Base-by-base conservation (phyloP, 1,140 invertebrate genomes). In the Drosophila murphyi region DNA sequence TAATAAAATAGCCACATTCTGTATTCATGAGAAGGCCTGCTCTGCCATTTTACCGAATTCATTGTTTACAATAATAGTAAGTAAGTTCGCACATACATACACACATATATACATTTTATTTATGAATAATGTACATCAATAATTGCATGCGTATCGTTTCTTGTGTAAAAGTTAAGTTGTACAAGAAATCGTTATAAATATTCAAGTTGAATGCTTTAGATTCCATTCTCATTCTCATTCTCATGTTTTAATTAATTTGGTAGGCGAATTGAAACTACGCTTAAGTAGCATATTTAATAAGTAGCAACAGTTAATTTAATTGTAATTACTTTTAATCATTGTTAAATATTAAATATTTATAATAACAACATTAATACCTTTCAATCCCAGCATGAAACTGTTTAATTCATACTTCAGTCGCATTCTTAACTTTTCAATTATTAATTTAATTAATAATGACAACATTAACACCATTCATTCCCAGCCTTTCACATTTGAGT, bases 1-100 rank as follows among this genome's bases (percentile, higher is more conserved):
- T 43, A 39, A 39, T 57, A 50, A 67, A 67, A 39, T 67, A 39
- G n/a, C 20, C 37, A 32, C 54, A 65, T 56, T 56, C 10, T 37
- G 45, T 56, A 56, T 55, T 31, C 28, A 37, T 55, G 20, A 28
- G 6, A 65, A 54, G 6, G 29, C 50, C 6, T 5, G 32, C 3
- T 31, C 28, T 5, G 29, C 4, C 6, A n/a, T 32, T 3, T 35
- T 20, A 10, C 45, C 47, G 3, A 32, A 8, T 32, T 28, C 47
- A 60, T 60, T 60, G 43, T 35, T 32, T 35, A 34, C 34, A 60
- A 35, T 48, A 34, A 60, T 29, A 60, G 29, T 60, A 20, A 45
- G 3, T 5, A 39, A 20, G 20, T 29, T 10, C 8, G 8, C 3
- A 41, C 31, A 43, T 6, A 8, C 8, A 41, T 8, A 7, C 10